These are phyloP conservation scores for Hassar affinis DNA, from an alignment of 2,113 vertebrate genomes.

Conservation along the genomic window DNA sequence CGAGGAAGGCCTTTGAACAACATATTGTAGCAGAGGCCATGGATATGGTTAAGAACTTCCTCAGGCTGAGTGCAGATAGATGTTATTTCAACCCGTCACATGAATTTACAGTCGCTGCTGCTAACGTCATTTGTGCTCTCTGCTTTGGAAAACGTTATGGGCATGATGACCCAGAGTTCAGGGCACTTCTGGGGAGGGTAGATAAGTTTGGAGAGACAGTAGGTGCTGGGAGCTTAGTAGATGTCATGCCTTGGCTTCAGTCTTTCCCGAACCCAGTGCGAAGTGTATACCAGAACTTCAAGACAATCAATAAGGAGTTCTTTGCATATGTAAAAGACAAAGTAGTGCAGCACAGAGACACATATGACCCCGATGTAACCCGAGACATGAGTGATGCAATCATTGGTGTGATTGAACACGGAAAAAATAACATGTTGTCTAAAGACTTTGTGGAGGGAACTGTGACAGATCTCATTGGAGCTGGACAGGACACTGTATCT, in stretches of 20 bases:
- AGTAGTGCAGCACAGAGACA: conserved; percentile 75
- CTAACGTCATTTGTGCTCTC: conserved; percentile 81
- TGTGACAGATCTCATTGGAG: conserved; percentile 80
- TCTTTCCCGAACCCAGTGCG: conserved; percentile 84
- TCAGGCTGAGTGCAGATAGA: conserved; percentile 61
- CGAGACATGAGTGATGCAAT: conserved; percentile 81
- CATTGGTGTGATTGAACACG: conserved; percentile 72
- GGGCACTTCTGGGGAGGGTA: conserved; percentile 68
- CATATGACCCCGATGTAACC: conserved; percentile 65
- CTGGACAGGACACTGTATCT: conserved; percentile 82
- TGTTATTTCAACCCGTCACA: conserved; percentile 70
- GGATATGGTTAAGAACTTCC: conserved; percentile 73
- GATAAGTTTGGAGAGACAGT: conserved; percentile 82
- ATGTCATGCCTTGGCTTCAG: conserved; percentile 86
- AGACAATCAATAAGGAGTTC: conserved; percentile 77
- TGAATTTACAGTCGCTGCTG: conserved; percentile 76
- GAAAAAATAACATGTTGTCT: conserved; percentile 59
- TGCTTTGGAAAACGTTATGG: conserved; percentile 83
- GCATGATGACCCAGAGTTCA: conserved; percentile 79
- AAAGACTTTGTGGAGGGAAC: conserved; percentile 77
- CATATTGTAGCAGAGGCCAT: conserved; percentile 76
- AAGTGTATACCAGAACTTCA: conserved; percentile 78
- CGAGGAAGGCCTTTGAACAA: conserved; percentile 72
- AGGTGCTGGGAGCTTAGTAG: conserved; percentile 83
- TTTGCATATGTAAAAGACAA: conserved; percentile 75